Evolutionary conservation across 2,797 vertebrate genomes (phyloP).

Genomic region (Oreortyx pictus): DNA sequence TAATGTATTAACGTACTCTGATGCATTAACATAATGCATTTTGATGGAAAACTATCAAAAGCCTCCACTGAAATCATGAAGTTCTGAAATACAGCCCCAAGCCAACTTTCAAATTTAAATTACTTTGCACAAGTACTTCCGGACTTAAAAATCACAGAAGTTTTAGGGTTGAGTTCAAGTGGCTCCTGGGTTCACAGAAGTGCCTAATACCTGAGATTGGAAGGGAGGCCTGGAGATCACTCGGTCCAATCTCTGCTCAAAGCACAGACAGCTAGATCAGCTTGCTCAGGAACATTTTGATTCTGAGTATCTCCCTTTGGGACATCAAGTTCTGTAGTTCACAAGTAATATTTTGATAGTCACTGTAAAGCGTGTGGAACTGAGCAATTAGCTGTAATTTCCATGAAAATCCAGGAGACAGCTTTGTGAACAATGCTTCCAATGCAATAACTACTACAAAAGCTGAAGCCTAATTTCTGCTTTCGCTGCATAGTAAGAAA

Average conservation of each 20-base stretch:
- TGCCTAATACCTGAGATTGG: background rate
- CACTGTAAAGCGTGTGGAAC: background rate
- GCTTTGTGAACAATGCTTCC: background rate
- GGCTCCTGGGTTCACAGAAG: background rate
- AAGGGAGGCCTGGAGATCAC: background rate
- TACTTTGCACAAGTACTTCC: background rate
- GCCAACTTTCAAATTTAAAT: conserved; percentile 29
- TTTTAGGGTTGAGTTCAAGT: background rate
- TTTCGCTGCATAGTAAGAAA: conserved; percentile 12
- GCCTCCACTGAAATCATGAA: background rate
- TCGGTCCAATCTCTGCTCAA: background rate
- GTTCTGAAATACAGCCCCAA: conserved; percentile 22
- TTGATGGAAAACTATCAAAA: conserved; percentile 52
- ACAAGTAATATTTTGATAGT: background rate
- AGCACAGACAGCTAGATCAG: background rate
- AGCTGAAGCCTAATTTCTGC: background rate
- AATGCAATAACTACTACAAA: background rate
- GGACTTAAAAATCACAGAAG: background rate
- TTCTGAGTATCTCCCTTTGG: fast-evolving
- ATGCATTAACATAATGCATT: conserved; percentile 37
- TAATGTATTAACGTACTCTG: conserved; percentile 34
- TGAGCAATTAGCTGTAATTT: background rate
- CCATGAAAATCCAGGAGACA: background rate
- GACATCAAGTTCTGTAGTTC: background rate
- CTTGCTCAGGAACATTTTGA: background rate